Base-by-base conservation (phyloP, 1,140 invertebrate species). In the Macrotrachela quadricornifera region DNA sequence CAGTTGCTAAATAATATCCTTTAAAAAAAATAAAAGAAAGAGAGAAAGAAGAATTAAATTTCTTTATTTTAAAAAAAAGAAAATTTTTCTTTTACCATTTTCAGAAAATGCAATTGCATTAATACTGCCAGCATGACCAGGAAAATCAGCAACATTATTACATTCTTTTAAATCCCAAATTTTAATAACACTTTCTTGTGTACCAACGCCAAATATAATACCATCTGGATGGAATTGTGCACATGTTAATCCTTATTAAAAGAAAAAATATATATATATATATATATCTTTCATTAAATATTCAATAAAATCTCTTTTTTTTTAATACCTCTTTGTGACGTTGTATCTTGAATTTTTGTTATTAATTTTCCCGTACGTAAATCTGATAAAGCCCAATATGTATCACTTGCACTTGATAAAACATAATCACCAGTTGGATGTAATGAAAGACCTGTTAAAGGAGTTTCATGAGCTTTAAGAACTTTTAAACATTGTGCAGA, bases 141-240 rank as follows among this genome's bases (percentile, higher is more conserved):
- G 83, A 72, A 99, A 99, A 68, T 94, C 92, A 14, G 92, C 92
- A 3, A 97, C 91, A 70, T 96, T 96, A 48, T 80, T 82, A 65
- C 92, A 82, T 66, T 95, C 90, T 57, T 96, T 96, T 58, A 99
- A 74, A 78, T 99, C 92, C 94, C 94, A 99, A 69, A 99, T 97
- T 71, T 95, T 95, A 2, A 95, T 84, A 64, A 88, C 79, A 0
- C 87, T 85, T 72, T 94, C 87, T 17, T 83, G 80, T 0, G 88
- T 94, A 18, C 94, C 94, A 17, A 88, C 95, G 47, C 88, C 94
- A 71, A 97, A 96, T 72, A 99, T 96, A 36, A 97, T 75, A 64
- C 94, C 94, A 70, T 99, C 94, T 51, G 94, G 94, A 77, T 99
- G 94, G 67, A 97, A 94, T 67, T 97, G 87, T 1, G 88, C 91